Base-by-base conservation (phyloP, 2,113 vertebrate genomes). In the Orycteropus afer region DNA sequence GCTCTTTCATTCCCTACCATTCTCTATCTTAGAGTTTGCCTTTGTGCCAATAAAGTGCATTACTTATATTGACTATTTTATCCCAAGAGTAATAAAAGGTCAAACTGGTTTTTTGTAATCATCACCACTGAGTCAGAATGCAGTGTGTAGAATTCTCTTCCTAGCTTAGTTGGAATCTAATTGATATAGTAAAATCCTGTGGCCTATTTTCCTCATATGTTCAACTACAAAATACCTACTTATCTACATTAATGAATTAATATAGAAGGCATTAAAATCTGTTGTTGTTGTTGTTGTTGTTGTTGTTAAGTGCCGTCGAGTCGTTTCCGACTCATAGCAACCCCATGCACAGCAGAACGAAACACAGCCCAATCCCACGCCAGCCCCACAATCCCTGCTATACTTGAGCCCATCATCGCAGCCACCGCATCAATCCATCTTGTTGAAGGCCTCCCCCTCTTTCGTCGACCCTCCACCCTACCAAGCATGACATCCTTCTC, bases 191-290 rank as follows among this genome's bases (percentile, higher is more conserved):
- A 63, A 85, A 69, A 85, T 69, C 63, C 34, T 69, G 15, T 65
- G 37, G 12, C 55, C 65, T 51, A 34, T 88, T 92, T 91, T 89
- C 74, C 23, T 85, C 20, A 53, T 59, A 23, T 88, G 12, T 65
- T 91, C 51, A 97, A 71, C 42, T 76, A 51, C 91, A 17, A 90
- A 86, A 67, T 20, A 53, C 25, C 77, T 87, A 27, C 27, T 18
- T 92, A 14, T 59, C 53, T 63, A 67, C 37, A 63, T 69, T 91
- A 94, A 82, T 91, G n/a, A 91, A 51, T 83, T 92, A 55, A 86
- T 86, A 86, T 45, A 34, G 5, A 79, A 92, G n/a, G 77, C 25
- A 79, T 92, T 86, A 92, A 95, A 83, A 93, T 80, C 79, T 93
- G 17, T 69, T 86, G n/a, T n/a, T n/a, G n/a, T n/a, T n/a, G n/a